These are phyloP conservation scores for Scaptomyza reducta DNA, from an alignment of 2,888 invertebrate species.

Conservation along the genomic window DNA sequence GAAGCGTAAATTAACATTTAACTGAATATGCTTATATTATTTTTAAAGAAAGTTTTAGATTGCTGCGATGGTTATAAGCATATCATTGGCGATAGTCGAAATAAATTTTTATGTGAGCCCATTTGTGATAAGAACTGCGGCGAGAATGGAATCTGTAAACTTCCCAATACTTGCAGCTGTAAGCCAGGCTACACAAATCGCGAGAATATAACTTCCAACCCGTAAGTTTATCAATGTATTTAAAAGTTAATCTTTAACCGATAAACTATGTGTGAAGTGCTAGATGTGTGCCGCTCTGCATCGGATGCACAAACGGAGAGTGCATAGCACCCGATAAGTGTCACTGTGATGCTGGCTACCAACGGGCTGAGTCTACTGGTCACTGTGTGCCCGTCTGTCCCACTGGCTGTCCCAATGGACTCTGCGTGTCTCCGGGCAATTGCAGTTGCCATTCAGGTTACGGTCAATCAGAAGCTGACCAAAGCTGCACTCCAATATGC, in stretches of 20 bases:
- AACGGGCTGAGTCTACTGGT: neutral
- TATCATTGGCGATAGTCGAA: accelerated
- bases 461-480: neutral
- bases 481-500: conserved; percentile 10
- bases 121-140: conserved; percentile 1
- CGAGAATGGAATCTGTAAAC: conserved; percentile 3
- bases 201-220: neutral
- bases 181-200: conserved; percentile 7
- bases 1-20: neutral
- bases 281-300: conserved; percentile 32
- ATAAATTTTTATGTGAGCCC: neutral
- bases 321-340: conserved; percentile 15
- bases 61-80: conserved; percentile 10
- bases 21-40: neutral
- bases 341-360: conserved; percentile 11
- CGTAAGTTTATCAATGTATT: neutral
- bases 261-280: neutral
- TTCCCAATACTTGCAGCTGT: conserved; percentile 9
- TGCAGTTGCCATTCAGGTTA: conserved; percentile 18
- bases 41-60: neutral
- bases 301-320: conserved; percentile 4
- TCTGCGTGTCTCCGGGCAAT: conserved; percentile 6
- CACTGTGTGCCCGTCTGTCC: conserved; percentile 9
- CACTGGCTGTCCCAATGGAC: conserved; percentile 18
- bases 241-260: neutral